phyloP scores from a whole-genome alignment of 2,888 invertebrate species.

The Hartigia nigra region DNA sequence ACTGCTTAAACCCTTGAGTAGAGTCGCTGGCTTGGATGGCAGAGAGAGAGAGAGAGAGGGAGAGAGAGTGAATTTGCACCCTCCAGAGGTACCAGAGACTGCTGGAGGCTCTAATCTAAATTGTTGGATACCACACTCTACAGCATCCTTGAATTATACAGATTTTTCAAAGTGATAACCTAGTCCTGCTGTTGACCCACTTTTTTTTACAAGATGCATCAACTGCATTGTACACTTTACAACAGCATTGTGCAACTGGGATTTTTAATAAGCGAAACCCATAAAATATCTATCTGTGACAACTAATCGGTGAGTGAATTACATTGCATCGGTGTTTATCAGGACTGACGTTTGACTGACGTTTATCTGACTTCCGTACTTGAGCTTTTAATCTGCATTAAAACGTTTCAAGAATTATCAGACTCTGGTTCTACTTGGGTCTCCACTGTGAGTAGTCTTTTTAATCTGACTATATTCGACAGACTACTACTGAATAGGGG shows the following conservation, averaged over 20 bases:
- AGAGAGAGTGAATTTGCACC: background rate
- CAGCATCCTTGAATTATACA: background rate
- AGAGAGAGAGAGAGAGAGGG: background rate
- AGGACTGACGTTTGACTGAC: background rate
- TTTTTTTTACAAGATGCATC: background rate
- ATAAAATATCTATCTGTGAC: background rate
- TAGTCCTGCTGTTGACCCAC: background rate
- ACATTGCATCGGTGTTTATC: background rate
- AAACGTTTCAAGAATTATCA: background rate
- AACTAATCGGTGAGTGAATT: background rate
- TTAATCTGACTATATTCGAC: background rate
- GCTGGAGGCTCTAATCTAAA: background rate
- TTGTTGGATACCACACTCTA: background rate
- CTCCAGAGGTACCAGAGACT: background rate
- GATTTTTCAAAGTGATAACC: background rate
- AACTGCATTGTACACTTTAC: background rate
- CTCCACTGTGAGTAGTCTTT: background rate
- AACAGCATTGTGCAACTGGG: background rate
- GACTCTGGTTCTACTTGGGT: background rate
- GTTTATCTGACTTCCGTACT: background rate
- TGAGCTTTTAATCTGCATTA: background rate
- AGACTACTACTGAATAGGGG: background rate
- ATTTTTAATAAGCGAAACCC: background rate
- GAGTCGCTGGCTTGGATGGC: background rate
- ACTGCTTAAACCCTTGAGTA: constrained; percentile 25